phyloP scores from a whole-genome alignment of 2,113 vertebrate genomes.

The Chitala chitala region DNA sequence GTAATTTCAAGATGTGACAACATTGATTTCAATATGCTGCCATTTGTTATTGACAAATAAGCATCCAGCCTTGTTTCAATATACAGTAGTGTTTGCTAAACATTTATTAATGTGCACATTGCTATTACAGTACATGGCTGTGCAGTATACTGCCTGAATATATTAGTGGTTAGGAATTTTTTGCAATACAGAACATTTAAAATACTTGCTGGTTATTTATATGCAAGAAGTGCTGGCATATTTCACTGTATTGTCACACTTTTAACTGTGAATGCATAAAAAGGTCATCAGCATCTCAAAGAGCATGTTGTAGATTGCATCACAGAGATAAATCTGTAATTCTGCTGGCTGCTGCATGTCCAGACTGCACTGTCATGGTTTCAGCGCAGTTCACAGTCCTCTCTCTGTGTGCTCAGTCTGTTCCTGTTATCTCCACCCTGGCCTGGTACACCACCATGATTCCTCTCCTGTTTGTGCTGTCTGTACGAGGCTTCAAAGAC shows the following conservation, averaged over 20 bases:
- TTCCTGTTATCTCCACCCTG: conserved; percentile 78
- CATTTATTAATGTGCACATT: not conserved
- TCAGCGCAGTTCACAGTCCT: not conserved
- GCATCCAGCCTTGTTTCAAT: not conserved
- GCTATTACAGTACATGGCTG: not conserved
- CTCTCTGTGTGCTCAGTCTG: conserved; percentile 53
- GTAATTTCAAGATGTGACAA: not conserved
- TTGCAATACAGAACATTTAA: too few relatives aligned
- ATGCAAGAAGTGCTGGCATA: too few relatives aligned
- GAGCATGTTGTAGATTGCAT: too few relatives aligned
- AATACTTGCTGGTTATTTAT: too few relatives aligned
- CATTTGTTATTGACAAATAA: not conserved
- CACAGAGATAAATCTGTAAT: too few relatives aligned
- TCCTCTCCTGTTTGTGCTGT: conserved; percentile 68
- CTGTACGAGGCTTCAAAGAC: conserved; percentile 74
- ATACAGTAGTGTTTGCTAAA: not conserved
- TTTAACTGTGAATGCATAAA: too few relatives aligned
- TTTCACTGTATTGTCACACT: too few relatives aligned
- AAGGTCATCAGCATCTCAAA: too few relatives aligned
- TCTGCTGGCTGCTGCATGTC: not conserved
- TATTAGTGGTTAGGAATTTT: too few relatives aligned
- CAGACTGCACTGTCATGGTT: not conserved
- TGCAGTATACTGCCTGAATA: not conserved
- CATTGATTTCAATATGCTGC: not conserved
- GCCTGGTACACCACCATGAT: conserved; percentile 81